phyloP scores from a whole-genome alignment of 2,113 vertebrate species.

The Haemorhous mexicanus region DNA sequence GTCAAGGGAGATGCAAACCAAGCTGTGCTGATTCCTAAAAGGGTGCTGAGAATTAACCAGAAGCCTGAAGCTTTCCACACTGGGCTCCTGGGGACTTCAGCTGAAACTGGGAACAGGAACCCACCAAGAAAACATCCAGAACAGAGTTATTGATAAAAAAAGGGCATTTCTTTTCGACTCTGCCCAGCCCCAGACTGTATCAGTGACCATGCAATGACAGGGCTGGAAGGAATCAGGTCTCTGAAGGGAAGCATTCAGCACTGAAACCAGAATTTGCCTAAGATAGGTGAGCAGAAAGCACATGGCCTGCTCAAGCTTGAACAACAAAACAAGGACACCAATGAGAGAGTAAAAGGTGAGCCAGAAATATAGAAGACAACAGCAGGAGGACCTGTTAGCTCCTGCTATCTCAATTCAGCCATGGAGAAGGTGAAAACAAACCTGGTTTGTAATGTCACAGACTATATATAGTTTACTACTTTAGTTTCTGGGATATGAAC shows the following conservation, averaged over 20 bases:
- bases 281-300: background rate
- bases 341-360: background rate
- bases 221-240: background rate
- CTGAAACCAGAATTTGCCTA: background rate
- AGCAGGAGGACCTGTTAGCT: background rate
- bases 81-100: background rate
- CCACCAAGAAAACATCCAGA: background rate
- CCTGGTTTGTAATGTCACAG: constrained; percentile 29
- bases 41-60: background rate
- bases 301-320: background rate
- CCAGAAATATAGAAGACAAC: background rate
- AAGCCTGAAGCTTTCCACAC: background rate
- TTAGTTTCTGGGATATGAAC: constrained; percentile 26
- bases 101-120: background rate
- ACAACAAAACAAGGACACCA: background rate
- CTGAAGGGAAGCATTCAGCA: background rate
- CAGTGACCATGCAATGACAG: background rate
- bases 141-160: background rate
- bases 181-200: background rate
- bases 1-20: background rate
- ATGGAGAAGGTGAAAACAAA: constrained; percentile 27
- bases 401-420: background rate
- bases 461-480: constrained; percentile 43
- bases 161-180: background rate
- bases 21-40: background rate